Conservation (phyloP, 1,140 invertebrate genomes). For the Acarapis woodi region DNA sequence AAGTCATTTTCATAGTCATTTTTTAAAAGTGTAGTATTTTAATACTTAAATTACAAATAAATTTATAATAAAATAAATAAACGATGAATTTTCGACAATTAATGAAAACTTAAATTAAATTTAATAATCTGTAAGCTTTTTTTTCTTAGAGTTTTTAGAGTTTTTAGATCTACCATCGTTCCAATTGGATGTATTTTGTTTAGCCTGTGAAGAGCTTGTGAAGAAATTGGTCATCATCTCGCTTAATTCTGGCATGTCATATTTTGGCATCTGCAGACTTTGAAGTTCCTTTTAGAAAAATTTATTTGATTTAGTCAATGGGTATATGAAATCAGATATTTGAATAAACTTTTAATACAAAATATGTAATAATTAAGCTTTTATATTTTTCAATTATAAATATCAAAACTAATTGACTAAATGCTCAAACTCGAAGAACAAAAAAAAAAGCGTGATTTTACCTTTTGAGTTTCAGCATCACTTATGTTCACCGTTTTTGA, state of each 20-base stretch:
- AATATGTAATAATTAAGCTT: constrained; percentile 6
- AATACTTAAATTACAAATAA: too few species aligned
- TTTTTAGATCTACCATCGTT: too few species aligned
- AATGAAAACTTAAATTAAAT: too few species aligned
- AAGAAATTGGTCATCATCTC: constrained; percentile 39
- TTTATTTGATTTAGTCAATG: constrained; percentile 7
- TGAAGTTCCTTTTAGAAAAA: constrained; percentile 39
- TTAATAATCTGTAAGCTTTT: too few species aligned
- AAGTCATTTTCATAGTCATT: too few species aligned
- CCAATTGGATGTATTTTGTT: too few species aligned
- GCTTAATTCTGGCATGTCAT: constrained; percentile 62
- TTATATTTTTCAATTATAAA: neutral
- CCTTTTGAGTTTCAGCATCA: constrained; percentile 69
- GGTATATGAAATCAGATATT: neutral
- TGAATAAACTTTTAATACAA: neutral
- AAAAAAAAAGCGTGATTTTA: constrained; percentile 14
- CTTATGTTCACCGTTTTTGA: constrained; percentile 69
- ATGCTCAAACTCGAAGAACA: constrained; percentile 1
- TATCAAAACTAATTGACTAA: constrained; percentile 1
- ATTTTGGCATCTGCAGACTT: constrained; percentile 48
- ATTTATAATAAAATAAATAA: too few species aligned
- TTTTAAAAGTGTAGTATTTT: too few species aligned
- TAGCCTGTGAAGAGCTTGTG: too few species aligned
- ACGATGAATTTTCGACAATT: too few species aligned
- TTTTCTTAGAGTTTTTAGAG: too few species aligned